A percentile compares a stretch with the other conserved stretches of the same genome.
Conservation (phyloP, 2,113 vertebrate genomes). For the Ctenodactylus gundi region DNA sequence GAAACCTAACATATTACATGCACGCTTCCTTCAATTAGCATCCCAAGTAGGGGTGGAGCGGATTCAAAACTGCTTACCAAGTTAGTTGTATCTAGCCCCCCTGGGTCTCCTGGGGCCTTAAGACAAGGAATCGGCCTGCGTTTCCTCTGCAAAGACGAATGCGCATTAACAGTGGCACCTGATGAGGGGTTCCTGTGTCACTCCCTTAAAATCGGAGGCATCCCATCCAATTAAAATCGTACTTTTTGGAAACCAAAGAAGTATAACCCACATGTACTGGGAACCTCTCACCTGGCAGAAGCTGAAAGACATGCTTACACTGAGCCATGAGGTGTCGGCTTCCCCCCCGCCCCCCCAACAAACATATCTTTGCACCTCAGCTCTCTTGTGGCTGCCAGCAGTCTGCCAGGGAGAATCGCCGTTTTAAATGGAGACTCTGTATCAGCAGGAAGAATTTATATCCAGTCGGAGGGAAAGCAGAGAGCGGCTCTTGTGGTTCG, state of each 20-base stretch:
- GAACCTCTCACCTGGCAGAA: neutral
- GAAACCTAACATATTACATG: constrained; percentile 26
- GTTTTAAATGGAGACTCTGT: constrained; percentile 54
- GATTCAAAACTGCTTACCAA: constrained; percentile 58
- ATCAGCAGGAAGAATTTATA: constrained; percentile 65
- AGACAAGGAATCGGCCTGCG: constrained; percentile 19
- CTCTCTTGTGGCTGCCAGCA: neutral
- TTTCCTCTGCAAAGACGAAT: constrained; percentile 42
- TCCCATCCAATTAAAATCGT: constrained; percentile 52
- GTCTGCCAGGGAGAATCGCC: constrained; percentile 15
- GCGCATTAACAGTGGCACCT: constrained; percentile 48
- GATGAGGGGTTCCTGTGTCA: constrained; percentile 41
- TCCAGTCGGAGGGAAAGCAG: constrained; percentile 43
- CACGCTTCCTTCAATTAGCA: constrained; percentile 65
- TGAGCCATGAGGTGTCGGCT: neutral
- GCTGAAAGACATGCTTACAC: neutral
- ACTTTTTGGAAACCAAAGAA: constrained; percentile 29
- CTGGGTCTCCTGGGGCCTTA: constrained; percentile 51
- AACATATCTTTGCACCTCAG: neutral
- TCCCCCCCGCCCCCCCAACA: neutral
- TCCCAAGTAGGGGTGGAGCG: constrained; percentile 42
- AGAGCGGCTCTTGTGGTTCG: constrained; percentile 26
- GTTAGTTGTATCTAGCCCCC: constrained; percentile 57
- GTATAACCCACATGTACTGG: neutral
- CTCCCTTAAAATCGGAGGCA: constrained; percentile 63